Conservation (phyloP, 2,888 invertebrate species). For the Branchipolynoe longqiensis region DNA sequence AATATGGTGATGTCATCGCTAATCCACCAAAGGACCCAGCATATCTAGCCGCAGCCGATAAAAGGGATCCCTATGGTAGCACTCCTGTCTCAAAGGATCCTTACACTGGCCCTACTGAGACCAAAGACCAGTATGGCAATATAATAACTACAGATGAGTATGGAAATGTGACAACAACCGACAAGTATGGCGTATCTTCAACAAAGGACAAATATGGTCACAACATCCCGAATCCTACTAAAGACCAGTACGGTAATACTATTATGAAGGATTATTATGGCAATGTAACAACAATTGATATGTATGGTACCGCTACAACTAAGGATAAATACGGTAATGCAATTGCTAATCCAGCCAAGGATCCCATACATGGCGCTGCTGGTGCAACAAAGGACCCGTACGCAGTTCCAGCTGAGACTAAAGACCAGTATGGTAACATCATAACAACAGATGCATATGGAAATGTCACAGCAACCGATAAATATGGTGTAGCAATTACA, state of each 20-base stretch:
- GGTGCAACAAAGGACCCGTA: neutral
- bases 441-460: slow-evolving; percentile 6
- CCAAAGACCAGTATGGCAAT: slow-evolving; percentile 17
- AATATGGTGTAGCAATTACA: neutral
- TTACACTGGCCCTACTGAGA: neutral
- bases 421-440: slow-evolving; percentile 25
- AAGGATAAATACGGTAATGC: neutral
- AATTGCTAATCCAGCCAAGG: neutral
- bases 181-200: neutral
- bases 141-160: neutral
- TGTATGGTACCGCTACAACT: neutral
- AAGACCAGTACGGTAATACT: slow-evolving; percentile 16
- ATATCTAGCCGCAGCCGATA: neutral
- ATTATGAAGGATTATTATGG: slow-evolving; percentile 5
- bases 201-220: slow-evolving; percentile 35
- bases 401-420: neutral
- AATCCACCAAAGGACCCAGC: too few relatives aligned
- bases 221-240: neutral
- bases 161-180: slow-evolving; percentile 7
- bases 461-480: neutral
- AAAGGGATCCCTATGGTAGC: neutral
- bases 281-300: neutral
- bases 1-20: too few relatives aligned
- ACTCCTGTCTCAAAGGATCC: neutral
- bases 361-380: too few relatives aligned